Evolutionary conservation across 2,888 invertebrate genomes (phyloP).

Genomic region (Callyntrura guangdongensis): DNA sequence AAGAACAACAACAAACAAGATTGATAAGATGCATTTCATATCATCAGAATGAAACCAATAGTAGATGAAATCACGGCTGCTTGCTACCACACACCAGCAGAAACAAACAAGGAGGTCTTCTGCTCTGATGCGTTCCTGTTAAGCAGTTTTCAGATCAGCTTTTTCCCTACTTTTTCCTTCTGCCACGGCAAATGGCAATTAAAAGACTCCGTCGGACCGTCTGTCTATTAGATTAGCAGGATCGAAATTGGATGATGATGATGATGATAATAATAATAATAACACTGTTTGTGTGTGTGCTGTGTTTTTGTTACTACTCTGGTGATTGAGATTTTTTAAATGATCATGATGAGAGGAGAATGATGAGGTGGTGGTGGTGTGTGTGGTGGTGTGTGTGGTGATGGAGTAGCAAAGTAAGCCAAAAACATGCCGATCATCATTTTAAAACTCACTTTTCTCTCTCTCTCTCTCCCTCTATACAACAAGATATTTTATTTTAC

Average conservation of each 20-base stretch:
- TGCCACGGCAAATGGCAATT: not conserved
- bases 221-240: conserved; percentile 56
- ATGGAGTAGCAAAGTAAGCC: conserved; percentile 71
- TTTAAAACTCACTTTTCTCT: conserved; percentile 49
- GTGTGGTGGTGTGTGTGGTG: conserved; percentile 39
- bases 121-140: not conserved
- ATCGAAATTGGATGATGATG: conserved; percentile 46
- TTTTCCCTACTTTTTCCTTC: conserved; percentile 19
- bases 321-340: conserved; percentile 45
- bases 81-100: conserved; percentile 26
- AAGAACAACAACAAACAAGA: conserved; percentile 44
- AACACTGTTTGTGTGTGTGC: not conserved
- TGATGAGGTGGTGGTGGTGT: conserved; percentile 44
- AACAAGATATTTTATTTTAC: not conserved
- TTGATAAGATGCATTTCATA: conserved; percentile 41
- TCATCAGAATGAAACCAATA: not conserved
- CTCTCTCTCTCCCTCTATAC: not conserved
- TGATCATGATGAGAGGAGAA: conserved; percentile 44
- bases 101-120: conserved; percentile 45
- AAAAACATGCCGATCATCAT: conserved; percentile 51
- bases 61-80: not conserved
- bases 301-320: not conserved
- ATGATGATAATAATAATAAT: not conserved
- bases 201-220: conserved; percentile 31
- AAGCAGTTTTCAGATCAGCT: not conserved